A percentile compares a stretch with the other conserved stretches of the same genome.
Conservation (phyloP, 2,113 vertebrate genomes). For the Melospiza melodia region DNA sequence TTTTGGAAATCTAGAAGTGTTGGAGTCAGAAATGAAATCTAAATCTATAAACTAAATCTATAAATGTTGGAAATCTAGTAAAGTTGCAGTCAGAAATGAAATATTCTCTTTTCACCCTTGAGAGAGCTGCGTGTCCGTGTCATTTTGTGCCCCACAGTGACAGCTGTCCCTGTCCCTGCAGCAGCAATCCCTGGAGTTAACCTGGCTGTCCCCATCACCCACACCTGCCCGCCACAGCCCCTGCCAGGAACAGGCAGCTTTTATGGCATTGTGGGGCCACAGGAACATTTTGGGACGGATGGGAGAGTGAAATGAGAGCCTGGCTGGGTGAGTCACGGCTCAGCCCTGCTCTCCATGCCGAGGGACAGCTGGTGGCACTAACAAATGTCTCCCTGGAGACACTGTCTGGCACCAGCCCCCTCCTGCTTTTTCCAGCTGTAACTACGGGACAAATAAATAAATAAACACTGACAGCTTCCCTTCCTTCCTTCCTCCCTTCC, state of each 20-base stretch:
- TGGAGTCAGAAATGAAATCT: no score
- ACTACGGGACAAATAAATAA: conserved; percentile 66
- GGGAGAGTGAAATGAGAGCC: conserved; percentile 67
- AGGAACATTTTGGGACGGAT: conserved; percentile 53
- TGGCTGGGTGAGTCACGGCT: neutral
- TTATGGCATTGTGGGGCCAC: neutral
- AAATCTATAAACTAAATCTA: no score
- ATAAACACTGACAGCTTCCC: conserved; percentile 35
- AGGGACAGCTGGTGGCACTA: conserved; percentile 76
- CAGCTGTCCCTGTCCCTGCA: neutral
- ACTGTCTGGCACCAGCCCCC: conserved; percentile 2
- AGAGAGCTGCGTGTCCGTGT: no score
- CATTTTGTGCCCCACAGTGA: no score
- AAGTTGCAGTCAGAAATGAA: no score
- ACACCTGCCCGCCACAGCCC: neutral
- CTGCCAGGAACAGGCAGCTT: neutral
- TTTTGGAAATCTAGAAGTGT: no score
- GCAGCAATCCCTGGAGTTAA: neutral
- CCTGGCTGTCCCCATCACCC: neutral
- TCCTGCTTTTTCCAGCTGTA: conserved; percentile 59
- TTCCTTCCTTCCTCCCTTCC: neutral
- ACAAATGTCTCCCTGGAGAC: conserved; percentile 72
- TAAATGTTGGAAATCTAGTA: no score
- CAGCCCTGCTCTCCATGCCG: conserved; percentile 57
- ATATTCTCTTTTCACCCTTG: no score